Conservation (phyloP, 1,140 invertebrate genomes). For the Babylonia areolata region DNA sequence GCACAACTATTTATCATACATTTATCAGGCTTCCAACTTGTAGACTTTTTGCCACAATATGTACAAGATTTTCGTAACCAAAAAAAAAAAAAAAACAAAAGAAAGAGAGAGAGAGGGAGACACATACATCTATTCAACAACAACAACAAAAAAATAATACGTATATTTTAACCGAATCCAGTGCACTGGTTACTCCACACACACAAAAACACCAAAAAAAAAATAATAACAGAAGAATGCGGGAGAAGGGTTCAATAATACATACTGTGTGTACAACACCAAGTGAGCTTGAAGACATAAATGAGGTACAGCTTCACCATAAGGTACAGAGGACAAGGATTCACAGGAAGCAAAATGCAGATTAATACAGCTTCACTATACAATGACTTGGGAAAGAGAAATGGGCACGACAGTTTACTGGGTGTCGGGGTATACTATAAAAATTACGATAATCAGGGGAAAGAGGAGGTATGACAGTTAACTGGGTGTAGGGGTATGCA, state of each 20-base stretch:
- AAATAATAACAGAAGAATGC: neutral
- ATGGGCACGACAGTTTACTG: too few species aligned
- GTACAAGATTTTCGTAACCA: neutral
- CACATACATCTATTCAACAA: too few species aligned
- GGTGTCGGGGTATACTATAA: too few species aligned
- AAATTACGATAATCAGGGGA: too few species aligned
- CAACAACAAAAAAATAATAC: too few species aligned
- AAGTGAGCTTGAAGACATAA: neutral
- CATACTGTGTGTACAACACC: too few species aligned
- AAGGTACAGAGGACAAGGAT: neutral
- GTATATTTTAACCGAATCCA: neutral
- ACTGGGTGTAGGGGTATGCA: too few species aligned
- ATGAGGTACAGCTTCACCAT: conserved; percentile 10
- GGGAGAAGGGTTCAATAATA: neutral
- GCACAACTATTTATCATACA: conserved; percentile 1
- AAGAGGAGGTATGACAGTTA: too few species aligned
- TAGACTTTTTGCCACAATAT: neutral
- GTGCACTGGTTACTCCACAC: neutral
- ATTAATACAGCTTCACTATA: too few species aligned
- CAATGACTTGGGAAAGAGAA: neutral
- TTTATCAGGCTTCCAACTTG: neutral
- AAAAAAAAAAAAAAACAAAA: neutral
- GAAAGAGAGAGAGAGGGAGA: too few species aligned
- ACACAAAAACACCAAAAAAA: neutral
- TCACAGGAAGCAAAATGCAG: neutral